Percentiles rank a stretch among this genome's conserved stretches.
Evolutionary conservation across 2,797 vertebrate species (phyloP).

Genomic region (Catamblyrhynchus diadema): DNA sequence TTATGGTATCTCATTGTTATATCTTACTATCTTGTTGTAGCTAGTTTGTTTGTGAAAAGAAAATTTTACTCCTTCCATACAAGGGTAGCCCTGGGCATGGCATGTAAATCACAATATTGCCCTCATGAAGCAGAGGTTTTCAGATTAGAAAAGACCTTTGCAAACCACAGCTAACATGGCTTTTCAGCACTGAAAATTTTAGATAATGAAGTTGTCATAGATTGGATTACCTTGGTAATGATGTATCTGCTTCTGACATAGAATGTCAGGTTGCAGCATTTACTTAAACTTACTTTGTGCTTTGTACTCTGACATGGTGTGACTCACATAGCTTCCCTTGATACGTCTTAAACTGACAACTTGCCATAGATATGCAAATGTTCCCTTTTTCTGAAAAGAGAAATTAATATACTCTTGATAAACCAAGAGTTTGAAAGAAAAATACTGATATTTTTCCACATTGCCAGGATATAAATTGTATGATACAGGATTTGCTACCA

Average conservation of each 20-base stretch:
- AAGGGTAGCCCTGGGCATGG: background rate
- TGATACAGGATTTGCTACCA: background rate
- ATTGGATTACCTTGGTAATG: conserved; percentile 7
- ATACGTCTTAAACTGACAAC: conserved; percentile 8
- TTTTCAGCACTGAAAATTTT: background rate
- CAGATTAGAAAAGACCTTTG: background rate
- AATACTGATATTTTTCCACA: background rate
- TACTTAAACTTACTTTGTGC: conserved; percentile 6
- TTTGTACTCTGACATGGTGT: conserved; percentile 22
- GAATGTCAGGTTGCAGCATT: conserved; percentile 30
- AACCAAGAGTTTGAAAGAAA: background rate
- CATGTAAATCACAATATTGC: background rate
- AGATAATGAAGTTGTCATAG: conserved; percentile 23
- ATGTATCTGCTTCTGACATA: conserved; percentile 1
- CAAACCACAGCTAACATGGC: background rate
- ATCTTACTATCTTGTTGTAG: background rate
- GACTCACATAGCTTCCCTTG: background rate
- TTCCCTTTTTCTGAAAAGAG: conserved; percentile 18
- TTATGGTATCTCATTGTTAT: background rate
- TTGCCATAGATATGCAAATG: conserved; percentile 54
- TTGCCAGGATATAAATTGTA: background rate
- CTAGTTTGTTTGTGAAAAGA: background rate
- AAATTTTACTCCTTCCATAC: background rate
- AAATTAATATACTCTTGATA: conserved; percentile 13
- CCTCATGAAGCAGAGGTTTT: background rate